Conservation (phyloP, 2,888 invertebrate genomes). For the Pelosia muscerda region DNA sequence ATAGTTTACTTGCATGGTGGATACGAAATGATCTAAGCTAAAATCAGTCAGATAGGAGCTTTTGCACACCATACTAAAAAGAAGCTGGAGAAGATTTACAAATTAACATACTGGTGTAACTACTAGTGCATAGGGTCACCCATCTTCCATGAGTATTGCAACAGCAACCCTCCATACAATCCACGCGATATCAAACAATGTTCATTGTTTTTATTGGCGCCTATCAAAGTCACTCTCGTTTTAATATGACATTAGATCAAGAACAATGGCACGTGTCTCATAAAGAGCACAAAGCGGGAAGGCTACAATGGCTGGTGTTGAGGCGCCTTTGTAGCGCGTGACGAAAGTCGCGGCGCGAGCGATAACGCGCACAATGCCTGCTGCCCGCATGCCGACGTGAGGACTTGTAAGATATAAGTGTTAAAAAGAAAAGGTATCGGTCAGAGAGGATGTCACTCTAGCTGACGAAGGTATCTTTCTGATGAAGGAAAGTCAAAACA, state of each 20-base stretch:
- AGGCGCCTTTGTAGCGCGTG: conserved; percentile 26
- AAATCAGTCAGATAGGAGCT: too few species aligned
- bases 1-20: too few species aligned
- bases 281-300: conserved; percentile 8
- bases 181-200: background rate
- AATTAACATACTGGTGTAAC: too few species aligned
- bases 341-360: conserved; percentile 24
- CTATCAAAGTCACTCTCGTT: background rate
- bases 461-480: background rate
- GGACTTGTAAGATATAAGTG: background rate
- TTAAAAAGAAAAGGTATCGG: conserved; percentile 1
- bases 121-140: too few species aligned
- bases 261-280: conserved; percentile 9
- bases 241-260: background rate
- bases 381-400: conserved; percentile 9
- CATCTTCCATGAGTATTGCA: too few species aligned
- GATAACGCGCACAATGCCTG: conserved; percentile 27
- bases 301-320: conserved; percentile 35
- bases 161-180: too few species aligned
- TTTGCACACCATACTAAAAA: too few species aligned
- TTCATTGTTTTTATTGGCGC: background rate
- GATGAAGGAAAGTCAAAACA: too few species aligned
- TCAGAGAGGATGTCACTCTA: background rate
- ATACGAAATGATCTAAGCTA: background rate
- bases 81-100: too few species aligned